Evolutionary conservation across 1,140 invertebrate genomes (phyloP), one percentile per base, ranked within the genome.

Genomic region (Dendroctonus valens): DNA sequence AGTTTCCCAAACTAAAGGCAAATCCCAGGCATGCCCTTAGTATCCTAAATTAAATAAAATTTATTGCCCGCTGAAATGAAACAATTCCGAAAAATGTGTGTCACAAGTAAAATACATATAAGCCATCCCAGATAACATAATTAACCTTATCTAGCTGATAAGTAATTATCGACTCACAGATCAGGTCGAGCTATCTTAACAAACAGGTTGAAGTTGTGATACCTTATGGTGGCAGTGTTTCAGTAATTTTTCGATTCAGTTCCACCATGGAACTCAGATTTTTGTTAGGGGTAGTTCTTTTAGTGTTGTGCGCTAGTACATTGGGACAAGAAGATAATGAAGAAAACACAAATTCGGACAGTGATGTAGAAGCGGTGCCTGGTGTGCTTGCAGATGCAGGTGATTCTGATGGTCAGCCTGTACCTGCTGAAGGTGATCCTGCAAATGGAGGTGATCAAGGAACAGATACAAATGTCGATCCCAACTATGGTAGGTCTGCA

Each of bases 211-310:
- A 51, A 41, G 46, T 59, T 59, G 37, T 26, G 40, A 48, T 14
- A 59, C 5, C 44, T 8, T 59, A 59, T 59, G 58, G 58, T 57
- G 54, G 7, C n/a, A 15, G 14, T 48, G 6, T 38, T 14, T 49
- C 14, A 59, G 39, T 59, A 41, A 6, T 58, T 55, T 55, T 2
- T 54, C 9, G 37, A 3, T 6, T 15, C n/a, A 49, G 62, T 65
- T 57, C 62, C 52, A 57, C 14, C 38, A 65, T 65, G 62, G 62
- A 65, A 65, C 62, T 46, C 9, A 65, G 40, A 41, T 65, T 52
- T 15, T 12, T 55, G 26, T 54, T 63, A 49, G 41, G 41, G 26
- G 15, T 65, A 54, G 9, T 65, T 48, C 49, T 65, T 55, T 48
- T 65, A 26, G 51, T 65, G 26, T 65, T 50, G 6, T 15, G 14